Evolutionary conservation across 1,140 invertebrate species (phyloP).

Genomic region (Drosophila lowei): DNA sequence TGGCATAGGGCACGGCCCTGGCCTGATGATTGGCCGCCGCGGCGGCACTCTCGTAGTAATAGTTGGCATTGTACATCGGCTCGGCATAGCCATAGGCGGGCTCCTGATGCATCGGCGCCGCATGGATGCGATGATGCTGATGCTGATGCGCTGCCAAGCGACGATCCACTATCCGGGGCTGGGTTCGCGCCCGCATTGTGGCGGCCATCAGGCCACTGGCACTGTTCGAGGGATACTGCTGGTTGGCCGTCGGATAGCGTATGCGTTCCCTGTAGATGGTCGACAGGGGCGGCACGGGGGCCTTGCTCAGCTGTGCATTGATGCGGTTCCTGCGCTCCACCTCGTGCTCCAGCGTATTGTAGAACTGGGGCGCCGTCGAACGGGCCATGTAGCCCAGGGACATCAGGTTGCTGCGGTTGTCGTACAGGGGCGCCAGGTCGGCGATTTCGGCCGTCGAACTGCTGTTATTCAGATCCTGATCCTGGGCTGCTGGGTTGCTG

Average conservation of each 20-base stretch:
- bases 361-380: slow-evolving; percentile 69
- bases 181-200: slow-evolving; percentile 81
- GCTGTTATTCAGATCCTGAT: slow-evolving; percentile 74
- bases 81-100: slow-evolving; percentile 77
- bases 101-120: slow-evolving; percentile 56
- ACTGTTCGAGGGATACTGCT: slow-evolving; percentile 66
- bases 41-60: slow-evolving; percentile 86
- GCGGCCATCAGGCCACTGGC: slow-evolving; percentile 58
- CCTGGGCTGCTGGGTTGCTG: slow-evolving; percentile 15
- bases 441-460: slow-evolving; percentile 70
- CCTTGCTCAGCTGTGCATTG: slow-evolving; percentile 75
- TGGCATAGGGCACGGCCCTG: slow-evolving; percentile 47
- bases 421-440: slow-evolving; percentile 72
- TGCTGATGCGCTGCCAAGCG: slow-evolving; percentile 80
- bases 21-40: slow-evolving; percentile 2
- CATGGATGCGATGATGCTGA: slow-evolving; percentile 69
- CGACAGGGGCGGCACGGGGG: slow-evolving; percentile 49
- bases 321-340: slow-evolving; percentile 80
- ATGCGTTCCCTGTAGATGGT: slow-evolving; percentile 80
- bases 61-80: slow-evolving; percentile 86
- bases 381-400: slow-evolving; percentile 71
- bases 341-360: slow-evolving; percentile 78
- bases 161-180: slow-evolving; percentile 85
- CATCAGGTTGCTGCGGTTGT: slow-evolving; percentile 80
- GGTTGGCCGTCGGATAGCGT: slow-evolving; percentile 54